These are phyloP conservation scores for Listronotus bonariensis DNA, from an alignment of 1,140 invertebrate genomes.

Conservation along the genomic window DNA sequence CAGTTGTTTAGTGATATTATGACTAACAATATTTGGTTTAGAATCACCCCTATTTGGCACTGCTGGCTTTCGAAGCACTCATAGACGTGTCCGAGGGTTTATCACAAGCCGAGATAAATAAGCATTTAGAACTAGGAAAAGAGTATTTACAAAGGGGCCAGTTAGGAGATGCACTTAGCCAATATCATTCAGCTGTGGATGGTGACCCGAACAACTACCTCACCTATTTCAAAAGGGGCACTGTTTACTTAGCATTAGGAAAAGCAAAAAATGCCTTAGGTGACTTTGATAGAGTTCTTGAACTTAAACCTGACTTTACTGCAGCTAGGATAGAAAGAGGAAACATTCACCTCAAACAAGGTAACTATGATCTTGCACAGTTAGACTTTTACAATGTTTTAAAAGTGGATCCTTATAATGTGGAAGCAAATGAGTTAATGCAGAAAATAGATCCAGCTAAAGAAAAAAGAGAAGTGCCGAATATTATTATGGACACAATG, in stretches of 20 bases:
- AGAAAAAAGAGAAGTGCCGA: conserved; percentile 70
- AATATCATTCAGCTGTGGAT: conserved; percentile 98
- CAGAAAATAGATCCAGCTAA: conserved; percentile 67
- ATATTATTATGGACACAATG: conserved; percentile 66
- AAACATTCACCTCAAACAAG: conserved; percentile 87
- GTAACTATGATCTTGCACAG: conserved; percentile 79
- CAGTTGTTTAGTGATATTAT: conserved; percentile 24
- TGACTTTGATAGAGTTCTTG: conserved; percentile 91
- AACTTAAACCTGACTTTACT: conserved; percentile 93
- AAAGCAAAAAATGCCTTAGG: conserved; percentile 93
- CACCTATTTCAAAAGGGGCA: conserved; percentile 93
- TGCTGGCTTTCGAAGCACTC: conserved; percentile 44
- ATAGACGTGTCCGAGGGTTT: conserved; percentile 65
- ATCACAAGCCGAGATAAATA: conserved; percentile 80
- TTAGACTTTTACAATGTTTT: conserved; percentile 84
- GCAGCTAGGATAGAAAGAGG: conserved; percentile 87
- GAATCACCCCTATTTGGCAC: conserved; percentile 25
- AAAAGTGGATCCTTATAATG: conserved; percentile 74
- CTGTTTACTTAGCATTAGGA: conserved; percentile 94
- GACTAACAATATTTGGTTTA: conserved; percentile 14
- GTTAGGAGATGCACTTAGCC: conserved; percentile 92
- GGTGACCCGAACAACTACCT: conserved; percentile 95
- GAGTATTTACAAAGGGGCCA: conserved; percentile 89
- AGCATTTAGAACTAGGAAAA: conserved; percentile 91
- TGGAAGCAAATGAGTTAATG: conserved; percentile 72